A percentile compares a stretch with the other conserved stretches of the same genome.
phyloP scores from a whole-genome alignment of 2,113 vertebrate species.

The Steatornis caripensis region DNA sequence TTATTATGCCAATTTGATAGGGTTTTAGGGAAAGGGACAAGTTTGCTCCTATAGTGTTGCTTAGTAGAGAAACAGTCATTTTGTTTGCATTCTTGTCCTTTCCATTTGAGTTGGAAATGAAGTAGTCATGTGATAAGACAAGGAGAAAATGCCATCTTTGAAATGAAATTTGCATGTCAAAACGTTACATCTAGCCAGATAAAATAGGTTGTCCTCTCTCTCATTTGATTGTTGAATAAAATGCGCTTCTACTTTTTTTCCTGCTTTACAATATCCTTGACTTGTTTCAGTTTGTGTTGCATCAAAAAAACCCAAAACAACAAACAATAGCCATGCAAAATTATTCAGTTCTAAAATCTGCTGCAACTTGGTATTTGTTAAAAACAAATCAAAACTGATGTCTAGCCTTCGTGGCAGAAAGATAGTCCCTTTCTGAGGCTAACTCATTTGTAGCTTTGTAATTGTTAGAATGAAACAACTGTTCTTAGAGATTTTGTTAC shows the following conservation, averaged over 20 bases:
- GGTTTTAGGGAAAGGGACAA: not conserved
- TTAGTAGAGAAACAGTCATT: not conserved
- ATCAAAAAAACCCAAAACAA: not conserved
- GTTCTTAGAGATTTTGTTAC: conserved; percentile 5
- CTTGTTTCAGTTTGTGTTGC: not conserved
- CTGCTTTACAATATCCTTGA: not conserved
- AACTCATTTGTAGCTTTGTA: not conserved
- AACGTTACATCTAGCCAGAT: conserved; percentile 5
- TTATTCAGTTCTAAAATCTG: not conserved
- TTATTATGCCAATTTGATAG: not conserved
- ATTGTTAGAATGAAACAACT: conserved; percentile 10
- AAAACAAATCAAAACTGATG: not conserved
- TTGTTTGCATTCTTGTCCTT: conserved; percentile 2
- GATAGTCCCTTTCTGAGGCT: not conserved
- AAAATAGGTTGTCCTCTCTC: conserved; percentile 7
- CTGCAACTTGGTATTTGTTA: not conserved
- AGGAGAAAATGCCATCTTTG: not conserved
- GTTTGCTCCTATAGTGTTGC: not conserved
- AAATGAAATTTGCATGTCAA: conserved; percentile 53
- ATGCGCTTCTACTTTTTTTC: not conserved
- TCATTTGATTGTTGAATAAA: not conserved
- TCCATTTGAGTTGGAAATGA: conserved; percentile 21
- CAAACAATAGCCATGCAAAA: not conserved
- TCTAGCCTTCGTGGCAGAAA: not conserved
- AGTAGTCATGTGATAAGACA: conserved; percentile 1